Base-by-base conservation (phyloP, 1,140 invertebrate genomes). In the Aphelinus certus region DNA sequence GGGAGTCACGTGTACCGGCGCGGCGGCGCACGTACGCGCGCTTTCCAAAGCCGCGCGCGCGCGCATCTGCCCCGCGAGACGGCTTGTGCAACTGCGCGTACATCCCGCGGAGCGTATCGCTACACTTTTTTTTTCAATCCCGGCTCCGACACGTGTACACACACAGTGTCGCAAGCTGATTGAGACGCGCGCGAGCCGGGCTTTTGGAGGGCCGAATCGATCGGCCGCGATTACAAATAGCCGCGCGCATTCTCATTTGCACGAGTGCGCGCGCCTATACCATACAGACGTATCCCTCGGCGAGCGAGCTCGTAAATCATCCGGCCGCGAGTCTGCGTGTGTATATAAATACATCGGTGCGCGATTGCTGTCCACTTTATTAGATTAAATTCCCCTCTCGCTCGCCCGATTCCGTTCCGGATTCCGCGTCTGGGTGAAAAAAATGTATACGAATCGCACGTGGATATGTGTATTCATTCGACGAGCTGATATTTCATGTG, bases 201-300 rank as follows among this genome's bases (percentile, higher is more conserved):
- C 3, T 5, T 57, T 57, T 57, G 10, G 26, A 7, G 53, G 42
- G 45, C 9, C 65, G 7, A 67, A 69, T 69, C 67, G 67, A 66
- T 66, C 26, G 26, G 26, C 51, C 45, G n/a, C 67, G 45, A 56
- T 68, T 68, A 68, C 65, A 68, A 55, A 26, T 26, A 68, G 63
- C 63, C 63, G 48, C 51, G 64, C 26, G 55, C 26, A 68, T 68
- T 68, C 58, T 68, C 66, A 68, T 68, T 68, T 68, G 66, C 45
- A 58, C 53, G 55, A 68, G 66, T 68, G 56, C 26, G 26, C 26
- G 26, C 26, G 26, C 26, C 26, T 26, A 26, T 26, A 26, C 26
- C 26, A 26, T 26, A 26, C 26, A 26, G 26, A 26, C 26, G 26
- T 26, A 26, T 26, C 26, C 26, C 26, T 26, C 26, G 26, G 26